A percentile compares a stretch with the other conserved stretches of the same genome.
These are phyloP conservation scores for Clanis bilineata DNA, from an alignment of 2,888 invertebrate genomes.

Conservation along the genomic window DNA sequence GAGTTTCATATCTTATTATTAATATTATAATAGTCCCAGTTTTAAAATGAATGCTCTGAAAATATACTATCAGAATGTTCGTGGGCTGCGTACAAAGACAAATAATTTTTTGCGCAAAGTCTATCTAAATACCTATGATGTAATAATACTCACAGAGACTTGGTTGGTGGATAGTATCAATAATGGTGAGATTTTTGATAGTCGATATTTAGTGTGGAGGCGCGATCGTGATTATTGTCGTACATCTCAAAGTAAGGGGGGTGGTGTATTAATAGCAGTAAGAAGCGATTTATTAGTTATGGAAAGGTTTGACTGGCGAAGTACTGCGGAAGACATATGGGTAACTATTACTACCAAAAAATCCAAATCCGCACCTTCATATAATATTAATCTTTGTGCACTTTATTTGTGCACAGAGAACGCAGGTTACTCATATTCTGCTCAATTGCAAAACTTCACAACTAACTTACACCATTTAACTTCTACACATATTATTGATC, in stretches of 20 bases:
- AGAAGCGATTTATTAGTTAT: background rate
- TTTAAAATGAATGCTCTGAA: too few relatives aligned
- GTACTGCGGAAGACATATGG: background rate
- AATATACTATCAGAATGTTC: too few relatives aligned
- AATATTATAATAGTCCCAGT: too few relatives aligned
- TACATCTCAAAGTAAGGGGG: background rate
- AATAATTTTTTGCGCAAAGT: background rate
- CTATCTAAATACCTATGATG: background rate
- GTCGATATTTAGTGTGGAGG: conserved; percentile 3
- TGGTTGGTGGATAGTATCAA: background rate
- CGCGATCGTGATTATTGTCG: conserved; percentile 13
- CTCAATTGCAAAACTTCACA: too few relatives aligned
- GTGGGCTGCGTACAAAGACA: conserved; percentile 13
- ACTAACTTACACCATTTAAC: too few relatives aligned
- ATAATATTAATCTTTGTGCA: too few relatives aligned
- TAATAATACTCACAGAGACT: conserved; percentile 2
- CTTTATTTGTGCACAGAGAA: too few relatives aligned
- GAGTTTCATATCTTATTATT: too few relatives aligned
- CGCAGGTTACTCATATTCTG: too few relatives aligned
- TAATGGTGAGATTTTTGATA: conserved; percentile 4
- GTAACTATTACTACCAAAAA: background rate
- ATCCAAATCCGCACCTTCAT: background rate
- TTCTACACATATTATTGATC: too few relatives aligned
- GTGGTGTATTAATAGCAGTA: background rate
- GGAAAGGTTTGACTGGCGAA: background rate